Evolutionary conservation across 2,888 invertebrate species (phyloP).

Genomic region (Drosophila subsilvestris): DNA sequence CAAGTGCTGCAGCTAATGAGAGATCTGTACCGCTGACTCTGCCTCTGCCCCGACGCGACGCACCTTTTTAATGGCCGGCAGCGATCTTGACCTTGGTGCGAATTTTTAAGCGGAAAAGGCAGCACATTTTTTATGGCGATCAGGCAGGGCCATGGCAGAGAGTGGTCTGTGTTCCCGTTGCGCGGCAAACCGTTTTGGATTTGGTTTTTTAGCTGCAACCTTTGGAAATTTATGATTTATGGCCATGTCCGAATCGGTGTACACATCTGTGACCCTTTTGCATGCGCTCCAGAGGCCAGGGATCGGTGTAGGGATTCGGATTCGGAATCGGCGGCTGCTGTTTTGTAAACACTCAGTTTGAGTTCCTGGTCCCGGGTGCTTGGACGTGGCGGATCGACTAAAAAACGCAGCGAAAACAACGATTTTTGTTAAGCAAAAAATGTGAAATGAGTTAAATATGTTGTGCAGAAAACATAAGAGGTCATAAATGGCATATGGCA

Average conservation of each 20-base stretch:
- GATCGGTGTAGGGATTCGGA: conserved; percentile 47
- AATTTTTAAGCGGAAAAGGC: conserved; percentile 59
- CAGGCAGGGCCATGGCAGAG: not conserved
- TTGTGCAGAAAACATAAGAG: conserved; percentile 27
- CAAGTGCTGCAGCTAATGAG: conserved; percentile 64
- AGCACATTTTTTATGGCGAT: conserved; percentile 61
- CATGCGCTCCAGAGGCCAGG: conserved; percentile 51
- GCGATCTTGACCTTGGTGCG: conserved; percentile 68
- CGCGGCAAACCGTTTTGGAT: conserved; percentile 68
- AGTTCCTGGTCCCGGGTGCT: conserved; percentile 72
- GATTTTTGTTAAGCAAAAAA: conserved; percentile 2
- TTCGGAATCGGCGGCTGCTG: conserved; percentile 64
- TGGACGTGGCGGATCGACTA: conserved; percentile 71
- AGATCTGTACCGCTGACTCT: not conserved
- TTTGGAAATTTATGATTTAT: conserved; percentile 82
- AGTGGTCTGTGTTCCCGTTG: conserved; percentile 35
- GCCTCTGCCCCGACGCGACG: conserved; percentile 18
- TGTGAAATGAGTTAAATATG: conserved; percentile 54
- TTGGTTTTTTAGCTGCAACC: conserved; percentile 71
- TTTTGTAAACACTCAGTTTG: conserved; percentile 84
- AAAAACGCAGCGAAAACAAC: conserved; percentile 51
- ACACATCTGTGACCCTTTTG: conserved; percentile 75
- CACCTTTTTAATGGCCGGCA: conserved; percentile 70
- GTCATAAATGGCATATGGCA: conserved; percentile 32
- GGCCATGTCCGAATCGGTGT: conserved; percentile 46